These are phyloP conservation scores for Ophioninae sp. DNA, from an alignment of 2,888 invertebrate genomes.

Conservation along the genomic window DNA sequence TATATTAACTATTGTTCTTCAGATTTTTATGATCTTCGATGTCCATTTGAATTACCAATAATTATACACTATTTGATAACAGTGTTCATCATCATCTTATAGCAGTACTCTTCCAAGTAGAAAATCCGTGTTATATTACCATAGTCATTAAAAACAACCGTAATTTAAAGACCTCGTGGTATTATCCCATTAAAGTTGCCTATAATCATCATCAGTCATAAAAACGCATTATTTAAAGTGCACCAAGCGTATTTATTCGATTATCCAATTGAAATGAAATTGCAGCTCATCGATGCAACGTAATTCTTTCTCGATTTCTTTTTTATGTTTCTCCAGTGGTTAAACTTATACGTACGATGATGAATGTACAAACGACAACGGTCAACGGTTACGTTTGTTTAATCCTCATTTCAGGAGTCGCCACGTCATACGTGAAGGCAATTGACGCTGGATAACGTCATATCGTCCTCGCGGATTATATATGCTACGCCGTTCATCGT, in stretches of 20 bases:
- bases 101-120: too few relatives aligned
- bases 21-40: too few relatives aligned
- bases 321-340: not conserved
- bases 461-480: conserved; percentile 19
- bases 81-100: too few relatives aligned
- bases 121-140: not conserved
- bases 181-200: not conserved
- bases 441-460: conserved; percentile 15
- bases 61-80: too few relatives aligned
- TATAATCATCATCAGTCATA: not conserved
- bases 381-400: conserved; percentile 18
- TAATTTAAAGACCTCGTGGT: not conserved
- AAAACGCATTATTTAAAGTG: not conserved
- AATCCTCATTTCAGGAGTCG: conserved; percentile 14
- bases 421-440: conserved; percentile 33
- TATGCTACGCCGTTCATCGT: conserved; percentile 23
- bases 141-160: not conserved
- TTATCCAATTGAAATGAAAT: conserved; percentile 2
- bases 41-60: too few relatives aligned
- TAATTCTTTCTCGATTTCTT: conserved; percentile 3
- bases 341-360: not conserved
- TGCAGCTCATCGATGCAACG: not conserved
- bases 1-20: too few relatives aligned
- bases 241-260: not conserved
- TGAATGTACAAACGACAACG: conserved; percentile 26